Base-by-base conservation (phyloP, 1,140 invertebrate species). In the Tetraneura akinire region DNA sequence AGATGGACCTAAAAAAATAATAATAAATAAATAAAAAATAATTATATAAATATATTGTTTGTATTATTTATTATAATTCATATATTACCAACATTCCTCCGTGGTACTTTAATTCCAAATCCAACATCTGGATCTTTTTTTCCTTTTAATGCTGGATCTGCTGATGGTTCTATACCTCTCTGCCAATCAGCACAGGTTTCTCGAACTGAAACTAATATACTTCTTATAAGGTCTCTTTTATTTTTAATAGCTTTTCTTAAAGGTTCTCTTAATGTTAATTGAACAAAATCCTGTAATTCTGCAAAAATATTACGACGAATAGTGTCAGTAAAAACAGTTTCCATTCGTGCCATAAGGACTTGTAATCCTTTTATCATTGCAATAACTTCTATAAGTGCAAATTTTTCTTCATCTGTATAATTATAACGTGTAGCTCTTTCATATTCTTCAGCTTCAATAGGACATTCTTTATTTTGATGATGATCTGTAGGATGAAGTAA, bases 311-410 rank as follows among this genome's bases (percentile, higher is more conserved):
- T 94, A 49, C 94, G 87, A 47, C 96, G 87, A 57, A 99, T 98
- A 0, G 97, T 96, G 86, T 98, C 96, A 47, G 95, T 95, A 85
- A 99, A 97, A 1, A 98, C 95, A 0, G 96, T 96, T 88, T 99
- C 98, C 91, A 99, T 98, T 66, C 97, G 88, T 8, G 96, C 93
- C 94, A 99, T 97, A 55, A 99, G 87, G 47, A 98, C 94, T 87
- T 99, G 98, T 11, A 99, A 88, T 3, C 97, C 97, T 88, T 99
- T 99, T 82, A 99, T 98, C 97, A 99, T 99, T 0, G 97, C 96
- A 83, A 99, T 98, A 21, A 98, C 94, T 88, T 99, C 97, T 82
- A 99, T 98, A 53, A 99, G 87, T 9, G 97, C 97, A 88, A 97
- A 97, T 86, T 99, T 99, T 87, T 99, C 98, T 84, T 97, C 96